Evolutionary conservation across 2,113 vertebrate species (phyloP), one percentile per base, ranked within the genome.

Genomic region (Australoheros scitulus): DNA sequence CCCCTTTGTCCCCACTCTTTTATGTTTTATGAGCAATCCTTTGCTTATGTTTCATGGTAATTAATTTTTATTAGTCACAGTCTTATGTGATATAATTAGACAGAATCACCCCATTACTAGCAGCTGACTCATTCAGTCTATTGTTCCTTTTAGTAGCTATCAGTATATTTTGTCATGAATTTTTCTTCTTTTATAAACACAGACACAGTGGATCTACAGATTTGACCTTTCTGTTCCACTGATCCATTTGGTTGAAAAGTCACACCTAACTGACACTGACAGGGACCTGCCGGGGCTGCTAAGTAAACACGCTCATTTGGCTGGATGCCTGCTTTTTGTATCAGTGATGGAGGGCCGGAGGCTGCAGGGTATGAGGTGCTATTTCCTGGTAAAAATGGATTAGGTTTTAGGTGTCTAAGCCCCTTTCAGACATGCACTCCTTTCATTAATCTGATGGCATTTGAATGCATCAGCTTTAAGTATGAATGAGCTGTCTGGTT

Each of bases 221-320:
- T 20, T 64, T 65, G 22, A 58, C 43, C 65, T 50, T 64, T 79
- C 58, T 17, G 34, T 77, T 87, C 50, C n/a, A 50, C 83, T 74
- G 13, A 82, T 41, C 65, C 38, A 22, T 61, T 83, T 3, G 11
- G 29, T 58, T 5, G 20, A 70, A 81, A 78, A 61, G 36, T 84
- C 80, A 78, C 76, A 47, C 77, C 34, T 79, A 78, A 83, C 36
- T 22, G 65, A 77, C 34, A 36, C 52, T 88, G 84, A 91, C 84
- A 52, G 22, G 24, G 56, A 82, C 20, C 64, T 75, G 77, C 81
- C 55, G 47, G 83, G 65, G 68, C 75, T 50, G 38, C 43, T 59
- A 47, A 34, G 47, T 89, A 81, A 84, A 88, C 80, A 36, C 60
- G 13, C 13, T 26, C 11, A 38, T 65, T 57, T 43, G 76, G 80